Conservation (phyloP, 2,113 vertebrate genomes). For the Xyrauchen texanus region DNA sequence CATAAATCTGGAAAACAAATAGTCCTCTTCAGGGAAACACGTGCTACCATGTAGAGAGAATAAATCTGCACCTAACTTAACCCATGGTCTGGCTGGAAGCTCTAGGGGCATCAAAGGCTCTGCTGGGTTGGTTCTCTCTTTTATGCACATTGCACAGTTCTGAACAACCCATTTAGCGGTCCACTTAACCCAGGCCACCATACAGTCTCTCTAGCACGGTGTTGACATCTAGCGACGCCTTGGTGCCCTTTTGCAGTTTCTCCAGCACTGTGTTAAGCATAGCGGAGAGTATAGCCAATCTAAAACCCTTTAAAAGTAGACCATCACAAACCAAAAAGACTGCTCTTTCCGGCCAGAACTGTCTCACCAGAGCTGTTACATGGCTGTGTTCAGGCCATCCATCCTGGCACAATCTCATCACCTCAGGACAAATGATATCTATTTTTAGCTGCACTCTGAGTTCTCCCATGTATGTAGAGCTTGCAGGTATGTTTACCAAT, state of each 20-base stretch:
- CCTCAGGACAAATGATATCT: background rate
- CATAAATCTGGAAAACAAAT: conserved; percentile 26
- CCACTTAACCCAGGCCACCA: conserved; percentile 30
- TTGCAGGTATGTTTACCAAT: background rate
- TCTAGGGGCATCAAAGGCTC: too few relatives aligned
- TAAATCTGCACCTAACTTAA: conserved; percentile 37
- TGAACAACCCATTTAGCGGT: background rate
- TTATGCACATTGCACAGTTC: conserved; percentile 3
- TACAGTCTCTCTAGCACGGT: conserved; percentile 2
- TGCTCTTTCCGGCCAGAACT: background rate
- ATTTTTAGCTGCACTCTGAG: conserved; percentile 21
- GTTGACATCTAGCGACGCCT: background rate
- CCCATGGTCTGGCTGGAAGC: conserved; percentile 3
- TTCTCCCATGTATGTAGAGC: background rate
- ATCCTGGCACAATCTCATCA: conserved; percentile 15
- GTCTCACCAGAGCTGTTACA: background rate
- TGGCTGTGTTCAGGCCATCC: conserved; percentile 24
- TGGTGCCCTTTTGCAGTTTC: conserved; percentile 5
- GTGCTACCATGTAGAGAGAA: conserved; percentile 14
- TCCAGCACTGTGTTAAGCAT: background rate
- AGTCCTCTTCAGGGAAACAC: conserved; percentile 29
- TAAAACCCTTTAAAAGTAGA: conserved; percentile 14
- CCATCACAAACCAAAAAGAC: background rate
- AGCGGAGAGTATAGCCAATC: background rate
- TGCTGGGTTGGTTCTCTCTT: conserved; percentile 10